Base-by-base conservation (phyloP, 2,888 invertebrate genomes). In the Ichneumoninae sp. region DNA sequence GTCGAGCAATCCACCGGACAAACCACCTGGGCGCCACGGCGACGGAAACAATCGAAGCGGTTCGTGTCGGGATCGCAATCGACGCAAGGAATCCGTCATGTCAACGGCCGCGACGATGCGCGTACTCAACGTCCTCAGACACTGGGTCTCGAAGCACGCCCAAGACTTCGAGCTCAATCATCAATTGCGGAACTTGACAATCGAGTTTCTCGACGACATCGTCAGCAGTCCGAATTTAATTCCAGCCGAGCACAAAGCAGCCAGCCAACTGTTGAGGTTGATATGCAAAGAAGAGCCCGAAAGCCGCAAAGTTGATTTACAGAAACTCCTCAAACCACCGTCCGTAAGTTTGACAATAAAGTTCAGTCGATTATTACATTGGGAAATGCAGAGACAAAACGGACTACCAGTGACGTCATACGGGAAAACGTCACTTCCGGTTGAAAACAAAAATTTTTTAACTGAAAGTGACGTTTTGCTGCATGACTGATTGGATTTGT, bases 81-180 rank as follows among this genome's bases (percentile, higher is more conserved):
- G 94, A 70, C 94, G 95, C 74, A 95, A 96, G 86, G 97, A 97
- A 90, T 97, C 96, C 8, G 96, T 97, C 62, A 97, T 98, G 92
- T 97, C 97, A 62, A 98, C 98, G 5, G 98, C 98, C n/a, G 98
- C 98, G 78, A 98, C 98, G 0, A 98, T 98, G 98, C 94, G 98
- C 84, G 98, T 98, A 0, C 95, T 98, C 0, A 98, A 98, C 93
- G 98, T 98, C 1, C 94, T 98, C 68, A 95, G 98, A 84, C 98
- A 98, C 92, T 98, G 98, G 98, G 97, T 97, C 47, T 97, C 97
- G 0, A 98, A 98, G 93, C 98, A 98, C 92, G 96, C 97, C 0
- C 97, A 97, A 94, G 98, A 98, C 93, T 98, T 98, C 93, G 97
- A 97, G 94, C 95, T 95, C 16, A 96, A 98, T 91, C 95, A 95